Base-by-base conservation (phyloP, 1,140 invertebrate genomes). In the Rhopalosiphum padi region DNA sequence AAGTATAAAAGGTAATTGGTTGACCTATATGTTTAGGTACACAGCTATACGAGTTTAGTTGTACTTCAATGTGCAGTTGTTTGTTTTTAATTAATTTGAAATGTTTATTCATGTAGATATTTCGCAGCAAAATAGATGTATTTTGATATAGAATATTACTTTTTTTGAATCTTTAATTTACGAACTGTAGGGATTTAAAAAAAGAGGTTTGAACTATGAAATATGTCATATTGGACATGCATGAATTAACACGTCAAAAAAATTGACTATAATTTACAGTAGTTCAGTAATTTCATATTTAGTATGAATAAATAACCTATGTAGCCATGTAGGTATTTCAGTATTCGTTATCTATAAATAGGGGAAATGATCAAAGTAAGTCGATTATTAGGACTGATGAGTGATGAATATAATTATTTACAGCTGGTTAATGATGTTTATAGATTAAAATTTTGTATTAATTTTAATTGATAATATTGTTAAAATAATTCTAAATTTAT, bases 11-110 rank as follows among this genome's bases (percentile, higher is more conserved):
- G 41, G 9, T 46, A 86, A 46, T 86, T 86, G 41, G 86, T 88
- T 88, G 86, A 88, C 30, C 25, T 88, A 88, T 77, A 77, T 77
- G n/a, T 48, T 88, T 88, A 88, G n/a, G 30, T 88, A 88, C 85
- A 85, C 23, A 25, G 25, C 22, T 85, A 43, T 87, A n/a, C 46
- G 7, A 88, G 21, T 88, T 46, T 48, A 48, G 43, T 88, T 48
- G 86, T 88, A 48, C 46, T 48, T n/a, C 86, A 53, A 53, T 30
- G 9, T 53, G 53, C 18, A 53, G 48, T 35, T 53, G 35, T 89
- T 53, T 89, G n/a, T 89, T 53, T 41, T 55, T 55, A 53, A 37
- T 55, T 55, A 89, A 53, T 55, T 55, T 37, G 35, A 89, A 89
- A 37, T 55, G 51, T 55, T 55, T 89, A 53, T 89, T 89, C 23